phyloP scores from a whole-genome alignment of 2,888 invertebrate species.

The Tenodera sinensis region DNA sequence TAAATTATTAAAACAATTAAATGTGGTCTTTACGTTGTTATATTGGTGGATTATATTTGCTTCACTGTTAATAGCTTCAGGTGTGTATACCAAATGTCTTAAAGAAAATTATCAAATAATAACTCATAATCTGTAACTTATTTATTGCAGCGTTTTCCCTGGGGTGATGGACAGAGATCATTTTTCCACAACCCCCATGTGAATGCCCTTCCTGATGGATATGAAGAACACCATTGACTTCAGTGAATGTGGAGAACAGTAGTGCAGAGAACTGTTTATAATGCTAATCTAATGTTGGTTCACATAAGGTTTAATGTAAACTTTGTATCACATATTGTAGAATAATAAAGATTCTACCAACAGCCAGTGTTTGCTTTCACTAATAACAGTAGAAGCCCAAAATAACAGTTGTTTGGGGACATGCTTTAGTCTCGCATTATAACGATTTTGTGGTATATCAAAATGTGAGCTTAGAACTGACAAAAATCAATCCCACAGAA shows the following conservation, averaged over 20 bases:
- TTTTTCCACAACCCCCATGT: constrained; percentile 83
- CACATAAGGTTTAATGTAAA: background rate
- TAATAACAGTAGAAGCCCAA: too few species aligned
- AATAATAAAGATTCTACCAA: background rate
- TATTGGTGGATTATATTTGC: too few species aligned
- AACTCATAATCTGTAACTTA: constrained; percentile 1
- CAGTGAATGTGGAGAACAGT: background rate
- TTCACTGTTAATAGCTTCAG: too few species aligned
- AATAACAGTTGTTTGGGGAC: too few species aligned
- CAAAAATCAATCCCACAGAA: too few species aligned
- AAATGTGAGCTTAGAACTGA: too few species aligned
- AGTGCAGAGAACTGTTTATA: background rate
- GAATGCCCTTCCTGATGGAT: constrained; percentile 78
- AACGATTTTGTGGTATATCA: too few species aligned
- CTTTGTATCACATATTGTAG: background rate
- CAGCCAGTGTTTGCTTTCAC: background rate
- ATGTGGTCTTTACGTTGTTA: too few species aligned
- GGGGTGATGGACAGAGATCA: constrained; percentile 86
- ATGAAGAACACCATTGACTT: constrained; percentile 52
- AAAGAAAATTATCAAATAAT: background rate
- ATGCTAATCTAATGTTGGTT: background rate
- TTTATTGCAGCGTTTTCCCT: constrained; percentile 73
- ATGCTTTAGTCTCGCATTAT: too few species aligned
- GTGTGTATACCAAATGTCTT: too few species aligned
- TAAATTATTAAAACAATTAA: too few species aligned